phyloP scores from a whole-genome alignment of 2,888 invertebrate species.

The Melikaiella ostensackeni region DNA sequence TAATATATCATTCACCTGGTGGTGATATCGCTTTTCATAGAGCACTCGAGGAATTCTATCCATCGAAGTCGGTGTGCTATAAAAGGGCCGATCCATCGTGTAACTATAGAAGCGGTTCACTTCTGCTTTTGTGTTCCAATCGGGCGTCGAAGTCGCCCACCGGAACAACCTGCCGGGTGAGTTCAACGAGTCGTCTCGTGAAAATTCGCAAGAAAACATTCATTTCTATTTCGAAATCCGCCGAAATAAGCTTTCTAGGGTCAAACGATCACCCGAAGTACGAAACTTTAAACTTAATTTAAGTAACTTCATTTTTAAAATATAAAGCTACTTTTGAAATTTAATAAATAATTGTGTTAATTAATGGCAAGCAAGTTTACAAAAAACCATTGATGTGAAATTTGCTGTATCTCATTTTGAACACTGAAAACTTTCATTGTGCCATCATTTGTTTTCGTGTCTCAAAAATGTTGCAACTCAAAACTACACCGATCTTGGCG shows the following conservation, averaged over 20 bases:
- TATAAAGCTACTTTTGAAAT: too few relatives aligned
- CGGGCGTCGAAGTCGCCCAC: slow-evolving; percentile 72
- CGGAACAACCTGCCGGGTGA: slow-evolving; percentile 59
- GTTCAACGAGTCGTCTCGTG: slow-evolving; percentile 55
- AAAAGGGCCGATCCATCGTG: slow-evolving; percentile 38
- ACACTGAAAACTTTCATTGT: too few relatives aligned
- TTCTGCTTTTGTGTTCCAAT: slow-evolving; percentile 47
- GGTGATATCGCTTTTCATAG: too few relatives aligned
- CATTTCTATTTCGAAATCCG: neutral
- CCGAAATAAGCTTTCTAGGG: neutral
- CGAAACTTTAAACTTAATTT: neutral
- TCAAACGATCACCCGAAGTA: too few relatives aligned
- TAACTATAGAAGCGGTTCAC: slow-evolving; percentile 24
- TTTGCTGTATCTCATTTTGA: too few relatives aligned
- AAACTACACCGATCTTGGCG: too few relatives aligned
- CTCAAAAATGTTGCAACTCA: too few relatives aligned
- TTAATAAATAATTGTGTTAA: too few relatives aligned
- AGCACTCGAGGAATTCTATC: slow-evolving; percentile 21
- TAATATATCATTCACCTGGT: neutral
- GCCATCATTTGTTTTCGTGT: too few relatives aligned
- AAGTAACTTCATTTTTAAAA: neutral
- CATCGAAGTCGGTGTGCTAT: slow-evolving; percentile 22
- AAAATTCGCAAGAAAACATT: slow-evolving; percentile 22
- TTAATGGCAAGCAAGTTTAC: too few relatives aligned
- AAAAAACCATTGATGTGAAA: too few relatives aligned